Evolutionary conservation across 37 sponge, comb jelly and placozoan genomes (phyloP), one percentile per base, ranked within the genome.

Genomic region (Halichondria panicea): DNA sequence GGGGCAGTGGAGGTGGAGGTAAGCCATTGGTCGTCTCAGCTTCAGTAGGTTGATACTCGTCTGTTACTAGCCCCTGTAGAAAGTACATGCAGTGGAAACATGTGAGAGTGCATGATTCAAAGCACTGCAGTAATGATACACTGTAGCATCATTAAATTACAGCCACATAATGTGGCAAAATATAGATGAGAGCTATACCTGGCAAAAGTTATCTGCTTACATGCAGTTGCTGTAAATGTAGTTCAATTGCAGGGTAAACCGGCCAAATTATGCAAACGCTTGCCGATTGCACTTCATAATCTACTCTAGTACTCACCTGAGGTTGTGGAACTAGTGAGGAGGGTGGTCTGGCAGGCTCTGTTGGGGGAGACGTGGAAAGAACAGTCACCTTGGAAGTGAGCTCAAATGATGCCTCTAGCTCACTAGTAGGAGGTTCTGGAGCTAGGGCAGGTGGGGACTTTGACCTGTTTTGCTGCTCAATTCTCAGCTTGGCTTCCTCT

Each of bases 281-380:
- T n/a, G n/a, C n/a, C n/a, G n/a, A n/a, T n/a, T n/a, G n/a, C n/a
- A n/a, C n/a, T n/a, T n/a, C n/a, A n/a, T n/a, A n/a, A n/a, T n/a
- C n/a, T n/a, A n/a, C n/a, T n/a, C n/a, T n/a, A n/a, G n/a, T n/a
- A n/a, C n/a, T n/a, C n/a, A n/a, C n/a, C n/a, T n/a, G n/a, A 28
- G 57, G 27, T 12, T 24, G 5, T 56, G 3, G 18, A 1, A 43
- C 24, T 2, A 43, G 43, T 1, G 38, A 33, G 43, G 74, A 7
- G 46, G 55, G 62, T 38, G 72, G 15, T 38, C 65, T 19, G 36
- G 81, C 46, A 13, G 81, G 72, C 8, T 70, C 70, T 28, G 70
- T 19, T 3, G 64, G 72, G 24, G 65, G 63, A 27, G 72, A 72
- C 9, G 59, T 70, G 31, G 70, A 70, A 12, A 46, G 35, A 6